Evolutionary conservation across 2,888 invertebrate genomes (phyloP).

Genomic region (Taenaris catops): DNA sequence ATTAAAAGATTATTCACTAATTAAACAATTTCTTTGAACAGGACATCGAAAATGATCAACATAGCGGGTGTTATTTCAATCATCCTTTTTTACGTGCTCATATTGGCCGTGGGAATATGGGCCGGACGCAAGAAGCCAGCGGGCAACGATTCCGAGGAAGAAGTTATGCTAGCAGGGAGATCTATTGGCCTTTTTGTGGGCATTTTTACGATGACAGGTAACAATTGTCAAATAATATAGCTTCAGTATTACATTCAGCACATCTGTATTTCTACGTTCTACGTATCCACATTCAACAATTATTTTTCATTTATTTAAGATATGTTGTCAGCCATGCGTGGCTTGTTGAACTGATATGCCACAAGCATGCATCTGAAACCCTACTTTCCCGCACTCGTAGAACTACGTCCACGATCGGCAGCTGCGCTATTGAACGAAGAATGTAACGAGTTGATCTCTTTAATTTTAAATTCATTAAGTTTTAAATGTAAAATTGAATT

Average conservation of each 20-base stretch:
- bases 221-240: no score
- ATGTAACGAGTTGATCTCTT: conserved; percentile 30
- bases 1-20: no score
- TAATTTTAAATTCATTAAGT: conserved; percentile 30
- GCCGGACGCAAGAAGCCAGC: conserved; percentile 95
- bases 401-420: conserved; percentile 47
- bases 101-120: conserved; percentile 98
- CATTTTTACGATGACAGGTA: conserved; percentile 99
- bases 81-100: conserved; percentile 96
- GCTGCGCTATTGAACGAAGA: conserved; percentile 47
- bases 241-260: no score
- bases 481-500: conserved; percentile 40
- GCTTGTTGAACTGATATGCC: no score
- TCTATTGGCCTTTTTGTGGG: conserved; percentile 98
- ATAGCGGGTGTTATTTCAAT: conserved; percentile 96
- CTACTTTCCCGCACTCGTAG: conserved; percentile 39
- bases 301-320: no score
- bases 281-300: no score
- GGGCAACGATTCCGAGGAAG: conserved; percentile 95
- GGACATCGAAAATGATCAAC: conserved; percentile 87
- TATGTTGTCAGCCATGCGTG: no score
- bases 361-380: no score
- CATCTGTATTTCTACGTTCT: no score
- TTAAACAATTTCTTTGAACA: conserved; percentile 2
- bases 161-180: conserved; percentile 98